phyloP scores from a whole-genome alignment of 2,888 invertebrate species.

The Molorchus minor region DNA sequence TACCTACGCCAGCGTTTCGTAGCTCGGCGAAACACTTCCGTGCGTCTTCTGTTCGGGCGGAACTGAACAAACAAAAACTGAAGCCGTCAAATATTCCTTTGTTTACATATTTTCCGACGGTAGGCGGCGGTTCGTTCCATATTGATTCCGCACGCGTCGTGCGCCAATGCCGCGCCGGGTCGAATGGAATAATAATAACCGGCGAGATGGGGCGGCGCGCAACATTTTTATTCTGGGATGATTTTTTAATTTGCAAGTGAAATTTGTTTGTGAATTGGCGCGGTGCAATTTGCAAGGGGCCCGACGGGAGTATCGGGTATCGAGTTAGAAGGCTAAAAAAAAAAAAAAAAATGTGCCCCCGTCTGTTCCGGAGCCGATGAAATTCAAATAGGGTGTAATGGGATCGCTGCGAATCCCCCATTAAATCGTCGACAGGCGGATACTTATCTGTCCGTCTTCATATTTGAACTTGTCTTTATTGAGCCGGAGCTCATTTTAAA shows the following conservation, averaged over 20 bases:
- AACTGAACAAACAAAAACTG: constrained; percentile 20
- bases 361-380: too few species aligned
- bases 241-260: constrained; percentile 12
- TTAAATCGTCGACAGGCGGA: too few species aligned
- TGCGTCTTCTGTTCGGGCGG: constrained; percentile 6
- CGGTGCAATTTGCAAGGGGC: background rate
- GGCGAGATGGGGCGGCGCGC: background rate
- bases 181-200: constrained; percentile 14
- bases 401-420: too few species aligned
- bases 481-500: too few species aligned
- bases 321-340: background rate
- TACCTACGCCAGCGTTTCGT: background rate
- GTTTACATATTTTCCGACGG: constrained; percentile 19
- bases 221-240: background rate
- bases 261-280: constrained; percentile 1
- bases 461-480: too few species aligned
- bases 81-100: constrained; percentile 21
- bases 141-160: constrained; percentile 14
- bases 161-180: constrained; percentile 1
- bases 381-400: too few species aligned
- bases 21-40: background rate
- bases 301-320: background rate
- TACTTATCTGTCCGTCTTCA: too few species aligned
- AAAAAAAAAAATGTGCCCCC: background rate
- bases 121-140: constrained; percentile 9